Evolutionary conservation across 2,797 vertebrate species (phyloP).

Genomic region (Hydrocynus forskahlii): DNA sequence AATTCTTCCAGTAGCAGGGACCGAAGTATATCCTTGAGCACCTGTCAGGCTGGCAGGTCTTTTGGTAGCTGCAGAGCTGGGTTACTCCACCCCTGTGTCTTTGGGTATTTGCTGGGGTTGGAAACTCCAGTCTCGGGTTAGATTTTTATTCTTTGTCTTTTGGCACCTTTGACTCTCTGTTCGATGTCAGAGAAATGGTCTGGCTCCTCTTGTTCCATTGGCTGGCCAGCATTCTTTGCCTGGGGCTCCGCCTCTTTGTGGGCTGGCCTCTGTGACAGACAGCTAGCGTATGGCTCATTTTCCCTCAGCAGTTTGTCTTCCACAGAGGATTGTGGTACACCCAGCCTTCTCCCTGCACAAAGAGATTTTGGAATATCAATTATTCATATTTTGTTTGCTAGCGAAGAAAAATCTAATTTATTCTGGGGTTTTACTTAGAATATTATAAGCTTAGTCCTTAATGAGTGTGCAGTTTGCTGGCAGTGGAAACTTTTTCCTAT

Average conservation of each 20-base stretch:
- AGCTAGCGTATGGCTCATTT: conserved; percentile 44
- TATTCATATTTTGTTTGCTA: not conserved
- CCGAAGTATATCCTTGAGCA: not conserved
- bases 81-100: not conserved
- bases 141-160: conserved; percentile 20
- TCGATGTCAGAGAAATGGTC: conserved; percentile 18
- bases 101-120: conserved; percentile 25
- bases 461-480: not conserved
- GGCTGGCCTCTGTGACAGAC: conserved; percentile 42
- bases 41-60: not conserved
- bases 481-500: not conserved
- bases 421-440: not conserved
- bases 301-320: conserved; percentile 82
- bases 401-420: not conserved
- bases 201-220: conserved; percentile 15
- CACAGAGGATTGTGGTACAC: conserved; percentile 88
- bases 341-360: conserved; percentile 87
- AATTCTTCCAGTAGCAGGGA: conserved; percentile 15
- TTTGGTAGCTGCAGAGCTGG: not conserved
- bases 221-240: conserved; percentile 38
- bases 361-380: not conserved
- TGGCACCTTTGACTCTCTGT: conserved; percentile 49
- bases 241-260: conserved; percentile 30
- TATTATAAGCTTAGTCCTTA: not conserved
- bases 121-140: not conserved